A percentile compares a stretch with the other conserved stretches of the same genome.
Evolutionary conservation across 2,888 invertebrate genomes (phyloP).

Genomic region (Trypoxylon attenuatum): DNA sequence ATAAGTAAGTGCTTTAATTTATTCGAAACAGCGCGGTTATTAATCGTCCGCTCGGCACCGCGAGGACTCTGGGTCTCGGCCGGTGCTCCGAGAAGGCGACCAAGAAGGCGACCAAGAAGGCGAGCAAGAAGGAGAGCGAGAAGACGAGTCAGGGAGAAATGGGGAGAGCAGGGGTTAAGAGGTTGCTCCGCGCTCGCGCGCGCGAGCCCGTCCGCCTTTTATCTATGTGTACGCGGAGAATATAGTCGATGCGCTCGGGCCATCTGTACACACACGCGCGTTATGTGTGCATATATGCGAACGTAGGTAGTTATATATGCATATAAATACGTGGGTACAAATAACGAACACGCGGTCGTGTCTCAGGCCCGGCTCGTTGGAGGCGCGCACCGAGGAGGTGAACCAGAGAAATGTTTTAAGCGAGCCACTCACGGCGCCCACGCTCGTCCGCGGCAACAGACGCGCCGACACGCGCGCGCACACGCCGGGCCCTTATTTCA

Average conservation of each 20-base stretch:
- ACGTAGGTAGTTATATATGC: conserved; percentile 46
- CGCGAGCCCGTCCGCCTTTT: conserved; percentile 6
- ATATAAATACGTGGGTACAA: conserved; percentile 69
- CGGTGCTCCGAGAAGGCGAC: conserved; percentile 2
- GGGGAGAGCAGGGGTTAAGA: conserved; percentile 37
- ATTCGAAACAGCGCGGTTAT: conserved; percentile 73
- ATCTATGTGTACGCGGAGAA: conserved; percentile 2
- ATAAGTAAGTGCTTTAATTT: conserved; percentile 72
- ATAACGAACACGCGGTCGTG: conserved; percentile 70
- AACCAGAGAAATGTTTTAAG: conserved; percentile 74
- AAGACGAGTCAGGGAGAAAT: neutral
- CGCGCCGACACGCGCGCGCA: conserved; percentile 71
- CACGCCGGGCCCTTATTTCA: conserved; percentile 69
- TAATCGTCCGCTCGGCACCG: conserved; percentile 65
- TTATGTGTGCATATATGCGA: conserved; percentile 10
- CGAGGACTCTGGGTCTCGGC: neutral
- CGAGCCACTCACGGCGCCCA: conserved; percentile 68
- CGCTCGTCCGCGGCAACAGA: conserved; percentile 68
- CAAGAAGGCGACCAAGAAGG: conserved; percentile 18
- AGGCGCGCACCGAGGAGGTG: conserved; percentile 59
- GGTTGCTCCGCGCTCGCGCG: conserved; percentile 22
- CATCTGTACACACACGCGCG: conserved; percentile 24
- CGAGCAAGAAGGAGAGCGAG: conserved; percentile 20
- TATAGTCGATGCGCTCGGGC: too few species aligned
- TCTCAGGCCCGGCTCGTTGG: conserved; percentile 49